Base-by-base conservation (phyloP, 1,140 invertebrate species). In the Achroia grisella region DNA sequence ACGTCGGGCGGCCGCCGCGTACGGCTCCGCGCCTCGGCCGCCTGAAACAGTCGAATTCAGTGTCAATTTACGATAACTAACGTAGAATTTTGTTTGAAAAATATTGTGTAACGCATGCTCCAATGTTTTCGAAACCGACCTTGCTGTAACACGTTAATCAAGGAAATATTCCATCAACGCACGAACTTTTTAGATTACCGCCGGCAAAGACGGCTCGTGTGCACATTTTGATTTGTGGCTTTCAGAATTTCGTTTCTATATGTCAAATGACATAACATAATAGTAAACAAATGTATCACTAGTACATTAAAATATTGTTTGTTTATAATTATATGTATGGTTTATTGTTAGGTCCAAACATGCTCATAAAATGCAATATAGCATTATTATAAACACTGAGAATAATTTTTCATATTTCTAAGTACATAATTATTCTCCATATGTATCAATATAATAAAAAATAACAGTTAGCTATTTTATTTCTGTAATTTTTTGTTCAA, bases 41-140 rank as follows among this genome's bases (percentile, higher is more conserved):
- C 44, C 52, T 49, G 48, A 55, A 53, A 52, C 41, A 23, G 34
- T 30, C 13, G 28, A 37, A 51, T 55, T 39, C 43, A 44, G 39
- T 36, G 10, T 33, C n/a, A 28, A 42, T 37, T 39, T 35, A 50
- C 31, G 14, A 28, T 31, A 30, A 33, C 34, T 42, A 29, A 41
- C 47, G 39, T 42, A 48, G 6, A 50, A 27, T 39, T 53, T 48
- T 23, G 37, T 31, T 39, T 37, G 37, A 47, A 32, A 34, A 27
- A 58, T 44, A 62, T 83, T 80, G 79, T 83, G 73, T 83, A 81
- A 81, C 67, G 71, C 39, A 51, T 52, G 71, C 62, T 45, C 52
- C 63, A 51, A 56, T 71, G 69, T 72, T 74, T 74, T 63, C 49
- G 46, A 52, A 52, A 57, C 39, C 71, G 71, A 71, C 73, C 71